Evolutionary conservation across 2,797 vertebrate species (phyloP), one percentile per base, ranked within the genome.

Genomic region (Lacerta viridis): DNA sequence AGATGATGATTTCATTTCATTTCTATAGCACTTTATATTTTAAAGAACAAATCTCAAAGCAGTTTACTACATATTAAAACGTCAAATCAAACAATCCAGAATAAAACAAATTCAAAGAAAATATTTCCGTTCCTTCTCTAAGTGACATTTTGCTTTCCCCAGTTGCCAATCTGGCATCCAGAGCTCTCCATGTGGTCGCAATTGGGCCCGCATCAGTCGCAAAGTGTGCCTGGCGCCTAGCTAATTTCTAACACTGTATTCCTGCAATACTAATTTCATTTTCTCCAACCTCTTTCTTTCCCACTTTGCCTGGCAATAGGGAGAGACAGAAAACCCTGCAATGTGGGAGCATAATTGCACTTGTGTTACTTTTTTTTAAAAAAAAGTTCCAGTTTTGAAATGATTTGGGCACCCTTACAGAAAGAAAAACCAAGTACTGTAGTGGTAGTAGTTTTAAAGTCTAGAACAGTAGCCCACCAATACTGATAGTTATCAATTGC

Each of bases 231-330:
- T 50, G 46, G 46, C 3, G 11, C 46, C 46, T 50, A 13, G 11
- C 46, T 50, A 50, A 50, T 50, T 50, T 50, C 46, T 50, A 50
- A 50, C 46, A 50, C 46, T 50, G 46, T 50, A 50, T 86, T 81
- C 33, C 36, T 78, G 61, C 64, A 80, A 72, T 74, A 87, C 4
- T 74, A 27, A 41, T 59, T 81, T 74, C 50, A 33, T 81, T n/a
- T 33, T 74, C 50, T 61, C 33, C 36, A 85, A 41, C 7, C 7
- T 25, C 33, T 27, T 50, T 50, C 46, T 50, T 50, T 61, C 74
- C 3, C 43, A 33, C 72, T 79, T 86, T 69, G 3, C 64, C 20
- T 86, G 77, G 33, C 46, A 72, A 87, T 33, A 80, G 11, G 2
- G 66, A 55, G 13, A 18, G 11, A 71, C 2, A 72, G n/a, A 27